These are phyloP conservation scores for Rhinogobius similis DNA, from an alignment of 2,113 vertebrate genomes.

Conservation along the genomic window DNA sequence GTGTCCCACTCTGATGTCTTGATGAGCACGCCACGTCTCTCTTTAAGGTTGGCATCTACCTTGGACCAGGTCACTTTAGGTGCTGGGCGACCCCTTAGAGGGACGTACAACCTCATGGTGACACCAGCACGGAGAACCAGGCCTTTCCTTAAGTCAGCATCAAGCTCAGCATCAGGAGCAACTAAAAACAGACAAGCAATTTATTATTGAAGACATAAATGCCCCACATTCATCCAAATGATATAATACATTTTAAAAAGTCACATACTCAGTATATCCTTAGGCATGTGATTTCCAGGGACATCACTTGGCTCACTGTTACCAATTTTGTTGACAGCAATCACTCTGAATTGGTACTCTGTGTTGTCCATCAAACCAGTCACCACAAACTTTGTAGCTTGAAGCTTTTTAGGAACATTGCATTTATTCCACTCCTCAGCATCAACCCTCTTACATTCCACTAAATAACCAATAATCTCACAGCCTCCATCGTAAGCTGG, in stretches of 20 bases:
- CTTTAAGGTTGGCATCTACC: slow-evolving; percentile 87
- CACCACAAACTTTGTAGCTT: slow-evolving; percentile 86
- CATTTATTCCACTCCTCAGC: slow-evolving; percentile 91
- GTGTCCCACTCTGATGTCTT: slow-evolving; percentile 96
- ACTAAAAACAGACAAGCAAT: slow-evolving; percentile 71
- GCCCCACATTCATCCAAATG: too few relatives aligned
- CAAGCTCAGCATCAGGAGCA: slow-evolving; percentile 94
- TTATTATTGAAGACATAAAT: neutral
- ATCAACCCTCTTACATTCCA: slow-evolving; percentile 89
- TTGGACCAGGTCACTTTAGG: slow-evolving; percentile 96
- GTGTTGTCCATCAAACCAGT: slow-evolving; percentile 86
- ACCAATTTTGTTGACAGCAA: slow-evolving; percentile 94
- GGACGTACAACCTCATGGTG: slow-evolving; percentile 96
- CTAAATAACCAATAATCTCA: slow-evolving; percentile 94
- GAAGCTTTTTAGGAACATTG: slow-evolving; percentile 93
- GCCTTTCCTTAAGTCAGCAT: slow-evolving; percentile 93
- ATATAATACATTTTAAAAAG: neutral
- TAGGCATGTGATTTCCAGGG: slow-evolving; percentile 89
- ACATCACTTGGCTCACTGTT: slow-evolving; percentile 96
- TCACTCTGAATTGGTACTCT: slow-evolving; percentile 94
- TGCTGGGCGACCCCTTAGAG: slow-evolving; percentile 91
- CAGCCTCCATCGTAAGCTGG: slow-evolving; percentile 97
- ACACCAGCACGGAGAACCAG: slow-evolving; percentile 93
- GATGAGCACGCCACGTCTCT: slow-evolving; percentile 89
- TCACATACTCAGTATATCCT: slow-evolving; percentile 94